Percentiles rank a stretch among this genome's conserved stretches.
phyloP scores from a whole-genome alignment of 2,797 vertebrate genomes.

The Gallinago nigripennis region DNA sequence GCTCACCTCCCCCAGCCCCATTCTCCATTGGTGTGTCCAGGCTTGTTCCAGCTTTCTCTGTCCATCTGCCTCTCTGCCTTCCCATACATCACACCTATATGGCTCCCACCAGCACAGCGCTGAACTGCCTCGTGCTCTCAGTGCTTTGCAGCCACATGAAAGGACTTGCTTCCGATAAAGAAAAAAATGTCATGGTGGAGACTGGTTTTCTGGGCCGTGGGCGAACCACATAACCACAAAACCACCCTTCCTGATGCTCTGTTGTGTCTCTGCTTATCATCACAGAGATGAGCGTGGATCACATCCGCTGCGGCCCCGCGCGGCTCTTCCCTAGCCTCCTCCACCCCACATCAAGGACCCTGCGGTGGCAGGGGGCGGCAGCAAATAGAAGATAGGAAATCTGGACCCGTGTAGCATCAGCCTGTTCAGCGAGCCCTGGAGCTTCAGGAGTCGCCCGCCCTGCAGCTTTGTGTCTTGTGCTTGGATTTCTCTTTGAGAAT shows the following conservation, averaged over 20 bases:
- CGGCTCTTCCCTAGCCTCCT: background rate
- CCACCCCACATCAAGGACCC: background rate
- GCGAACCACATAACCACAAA: background rate
- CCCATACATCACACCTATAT: background rate
- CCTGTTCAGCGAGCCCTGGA: background rate
- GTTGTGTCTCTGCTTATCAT: background rate
- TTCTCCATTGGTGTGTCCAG: background rate
- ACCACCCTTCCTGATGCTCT: background rate
- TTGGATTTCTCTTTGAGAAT: background rate
- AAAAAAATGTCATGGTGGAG: background rate
- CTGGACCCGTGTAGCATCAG: background rate
- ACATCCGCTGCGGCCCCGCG: fast-evolving
- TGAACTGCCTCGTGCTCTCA: background rate
- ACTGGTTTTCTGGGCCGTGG: background rate
- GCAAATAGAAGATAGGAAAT: background rate
- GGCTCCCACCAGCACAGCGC: background rate
- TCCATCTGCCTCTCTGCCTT: background rate
- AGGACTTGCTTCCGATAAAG: background rate
- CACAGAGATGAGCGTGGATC: background rate
- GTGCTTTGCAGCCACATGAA: background rate
- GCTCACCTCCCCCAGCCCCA: fast-evolving
- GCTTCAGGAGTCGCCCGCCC: background rate
- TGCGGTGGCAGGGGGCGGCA: background rate
- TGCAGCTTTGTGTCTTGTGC: background rate
- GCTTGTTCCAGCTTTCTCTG: background rate